These are phyloP conservation scores for Drosophila willistoni DNA, from an alignment of 1,140 invertebrate genomes.

Conservation along the genomic window DNA sequence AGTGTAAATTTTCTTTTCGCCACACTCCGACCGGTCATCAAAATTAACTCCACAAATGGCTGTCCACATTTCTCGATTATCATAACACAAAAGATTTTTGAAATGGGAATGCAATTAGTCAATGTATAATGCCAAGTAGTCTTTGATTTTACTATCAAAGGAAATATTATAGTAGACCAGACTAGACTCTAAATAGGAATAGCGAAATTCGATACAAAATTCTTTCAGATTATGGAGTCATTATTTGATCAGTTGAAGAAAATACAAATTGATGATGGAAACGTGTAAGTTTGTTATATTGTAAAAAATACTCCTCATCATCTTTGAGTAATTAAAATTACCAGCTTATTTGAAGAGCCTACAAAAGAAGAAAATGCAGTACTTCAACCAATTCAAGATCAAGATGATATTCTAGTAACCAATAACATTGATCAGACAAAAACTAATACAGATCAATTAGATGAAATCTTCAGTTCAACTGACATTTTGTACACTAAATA, in stretches of 20 bases:
- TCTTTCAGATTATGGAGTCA: background rate
- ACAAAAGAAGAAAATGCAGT: background rate
- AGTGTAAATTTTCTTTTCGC: conserved; percentile 58
- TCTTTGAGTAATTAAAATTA: background rate
- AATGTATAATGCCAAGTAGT: too few relatives aligned
- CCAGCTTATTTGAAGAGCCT: background rate
- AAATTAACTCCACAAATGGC: too few relatives aligned
- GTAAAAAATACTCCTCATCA: background rate
- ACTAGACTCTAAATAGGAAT: too few relatives aligned
- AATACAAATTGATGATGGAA: background rate
- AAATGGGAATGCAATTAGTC: too few relatives aligned
- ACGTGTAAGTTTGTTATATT: background rate
- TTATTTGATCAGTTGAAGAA: conserved; percentile 8
- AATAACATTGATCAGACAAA: background rate
- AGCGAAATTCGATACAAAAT: background rate
- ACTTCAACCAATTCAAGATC: background rate
- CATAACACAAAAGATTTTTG: too few relatives aligned
- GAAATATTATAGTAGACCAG: background rate
- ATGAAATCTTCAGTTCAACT: background rate
- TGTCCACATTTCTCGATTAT: too few relatives aligned
- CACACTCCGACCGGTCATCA: background rate
- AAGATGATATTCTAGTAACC: background rate
- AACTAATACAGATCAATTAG: background rate
- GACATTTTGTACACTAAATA: background rate
- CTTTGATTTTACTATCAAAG: conserved; percentile 31